phyloP scores from a whole-genome alignment of 2,797 vertebrate species.

The Ficedula albicollis region DNA sequence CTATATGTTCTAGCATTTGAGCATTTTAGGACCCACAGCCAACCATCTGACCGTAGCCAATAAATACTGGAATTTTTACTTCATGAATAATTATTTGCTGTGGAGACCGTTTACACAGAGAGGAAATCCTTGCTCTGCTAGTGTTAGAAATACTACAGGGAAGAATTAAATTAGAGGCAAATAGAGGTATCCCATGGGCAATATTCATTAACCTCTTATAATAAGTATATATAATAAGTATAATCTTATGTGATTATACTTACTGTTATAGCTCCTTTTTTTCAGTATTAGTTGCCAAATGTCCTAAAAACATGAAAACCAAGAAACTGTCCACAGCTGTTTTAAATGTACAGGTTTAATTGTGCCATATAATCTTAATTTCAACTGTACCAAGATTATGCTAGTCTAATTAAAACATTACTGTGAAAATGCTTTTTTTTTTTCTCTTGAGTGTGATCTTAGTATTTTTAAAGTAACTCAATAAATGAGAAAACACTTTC shows the following conservation, averaged over 20 bases:
- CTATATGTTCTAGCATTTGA: slow-evolving; percentile 15
- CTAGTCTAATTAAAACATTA: background rate
- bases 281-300: background rate
- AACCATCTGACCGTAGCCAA: slow-evolving; percentile 24
- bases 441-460: background rate
- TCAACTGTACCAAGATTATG: background rate
- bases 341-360: background rate
- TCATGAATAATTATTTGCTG: slow-evolving; percentile 74
- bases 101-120: slow-evolving; percentile 80
- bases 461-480: background rate
- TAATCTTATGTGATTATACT: too few relatives aligned
- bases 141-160: slow-evolving; percentile 6
- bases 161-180: background rate
- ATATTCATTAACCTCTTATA: background rate
- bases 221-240: too few relatives aligned
- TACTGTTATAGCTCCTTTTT: background rate
- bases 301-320: background rate
- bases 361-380: background rate
- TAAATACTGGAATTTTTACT: slow-evolving; percentile 73
- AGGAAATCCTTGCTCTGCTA: slow-evolving; percentile 60
- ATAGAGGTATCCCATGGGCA: background rate
- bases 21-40: slow-evolving; percentile 44
- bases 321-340: background rate
- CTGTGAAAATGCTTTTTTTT: background rate
- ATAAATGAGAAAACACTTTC: background rate